Percentiles rank a stretch among this genome's conserved stretches.
phyloP scores from a whole-genome alignment of 2,888 invertebrate species.

The Drosophila colorata region DNA sequence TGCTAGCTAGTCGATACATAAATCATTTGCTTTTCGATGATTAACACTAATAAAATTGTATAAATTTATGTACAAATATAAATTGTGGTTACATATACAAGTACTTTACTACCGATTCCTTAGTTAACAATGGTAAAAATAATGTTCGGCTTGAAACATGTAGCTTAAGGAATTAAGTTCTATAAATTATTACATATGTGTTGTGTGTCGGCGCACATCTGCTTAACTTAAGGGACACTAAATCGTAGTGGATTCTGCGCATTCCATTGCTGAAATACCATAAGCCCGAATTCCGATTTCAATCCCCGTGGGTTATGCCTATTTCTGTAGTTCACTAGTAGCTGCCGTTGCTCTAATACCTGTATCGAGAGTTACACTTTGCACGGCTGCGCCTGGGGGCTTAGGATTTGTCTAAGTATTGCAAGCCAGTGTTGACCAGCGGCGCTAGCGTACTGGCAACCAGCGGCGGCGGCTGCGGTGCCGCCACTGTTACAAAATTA shows the following conservation, averaged over 20 bases:
- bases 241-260: conserved; percentile 18
- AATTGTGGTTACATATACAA: conserved; percentile 61
- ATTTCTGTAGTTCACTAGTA: conserved; percentile 52
- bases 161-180: conserved; percentile 70
- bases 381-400: conserved; percentile 21
- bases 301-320: conserved; percentile 19
- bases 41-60: conserved; percentile 72
- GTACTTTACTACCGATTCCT: conserved; percentile 64
- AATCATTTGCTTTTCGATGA: conserved; percentile 47
- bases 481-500: conserved; percentile 77
- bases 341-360: conserved; percentile 75
- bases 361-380: conserved; percentile 53
- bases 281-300: conserved; percentile 8
- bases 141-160: conserved; percentile 58
- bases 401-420: conserved; percentile 71
- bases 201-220: conserved; percentile 38
- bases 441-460: conserved; percentile 53
- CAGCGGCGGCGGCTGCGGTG: conserved; percentile 60
- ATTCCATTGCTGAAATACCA: conserved; percentile 21
- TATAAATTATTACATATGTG: conserved; percentile 64
- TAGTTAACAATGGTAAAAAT: conserved; percentile 72
- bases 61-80: conserved; percentile 71
- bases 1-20: conserved; percentile 50
- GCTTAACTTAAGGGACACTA: conserved; percentile 32
- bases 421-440: conserved; percentile 65